A percentile compares a stretch with the other conserved stretches of the same genome.
These are phyloP conservation scores for Turritopsis dohrnii DNA, from an alignment of 30 jellyfish, hydroid and myxozoan species.

Conservation along the genomic window DNA sequence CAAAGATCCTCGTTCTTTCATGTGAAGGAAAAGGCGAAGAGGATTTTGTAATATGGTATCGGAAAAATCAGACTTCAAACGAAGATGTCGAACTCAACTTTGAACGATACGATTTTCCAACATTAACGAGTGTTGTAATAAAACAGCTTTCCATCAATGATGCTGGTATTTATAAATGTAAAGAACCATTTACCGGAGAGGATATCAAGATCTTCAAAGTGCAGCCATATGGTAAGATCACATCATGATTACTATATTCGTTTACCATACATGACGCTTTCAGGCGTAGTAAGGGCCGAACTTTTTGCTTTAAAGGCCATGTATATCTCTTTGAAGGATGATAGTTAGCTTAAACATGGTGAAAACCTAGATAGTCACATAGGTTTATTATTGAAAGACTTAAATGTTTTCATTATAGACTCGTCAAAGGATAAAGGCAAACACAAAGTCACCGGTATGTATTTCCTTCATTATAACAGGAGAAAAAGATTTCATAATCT, in stretches of 20 bases:
- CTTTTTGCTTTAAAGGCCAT: not conserved
- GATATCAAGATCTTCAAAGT: not conserved
- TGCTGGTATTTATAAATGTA: slow-evolving; percentile 3
- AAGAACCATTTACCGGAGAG: not conserved
- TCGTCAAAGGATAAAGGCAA: not conserved
- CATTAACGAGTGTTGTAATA: not conserved
- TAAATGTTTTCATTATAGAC: not conserved
- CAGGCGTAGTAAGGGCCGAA: not conserved
- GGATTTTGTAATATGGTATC: slow-evolving; percentile 14
- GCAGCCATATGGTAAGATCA: not conserved
- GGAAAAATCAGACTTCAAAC: not conserved
- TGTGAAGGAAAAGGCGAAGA: slow-evolving; percentile 5
- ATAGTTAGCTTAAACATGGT: not conserved
- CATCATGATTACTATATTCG: too few relatives aligned
- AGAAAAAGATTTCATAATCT: not conserved
- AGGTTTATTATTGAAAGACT: not conserved
- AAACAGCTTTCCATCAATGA: not conserved
- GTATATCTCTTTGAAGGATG: too few relatives aligned
- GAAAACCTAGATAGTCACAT: not conserved
- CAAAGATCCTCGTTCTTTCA: not conserved
- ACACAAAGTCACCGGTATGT: not conserved
- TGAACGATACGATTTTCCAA: not conserved
- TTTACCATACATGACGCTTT: not conserved
- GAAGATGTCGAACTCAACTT: not conserved
- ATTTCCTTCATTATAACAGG: too few relatives aligned